Evolutionary conservation across 2,888 invertebrate species (phyloP).

Genomic region (Sphaerophoria taeniata): DNA sequence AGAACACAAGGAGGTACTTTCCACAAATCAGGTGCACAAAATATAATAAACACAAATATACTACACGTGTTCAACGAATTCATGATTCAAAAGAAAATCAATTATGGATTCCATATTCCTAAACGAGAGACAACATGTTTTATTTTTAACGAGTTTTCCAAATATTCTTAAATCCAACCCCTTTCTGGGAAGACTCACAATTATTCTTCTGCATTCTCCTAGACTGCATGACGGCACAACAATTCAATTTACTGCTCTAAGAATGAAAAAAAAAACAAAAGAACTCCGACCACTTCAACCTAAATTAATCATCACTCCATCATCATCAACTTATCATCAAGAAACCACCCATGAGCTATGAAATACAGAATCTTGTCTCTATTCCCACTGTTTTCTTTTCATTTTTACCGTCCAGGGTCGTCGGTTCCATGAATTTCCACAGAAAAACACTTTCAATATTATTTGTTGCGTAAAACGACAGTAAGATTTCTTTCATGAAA

Average conservation of each 20-base stretch:
- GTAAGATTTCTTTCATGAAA: conserved; percentile 22
- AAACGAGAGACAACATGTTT: no score
- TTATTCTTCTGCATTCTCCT: not conserved
- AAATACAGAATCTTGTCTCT: conserved; percentile 8
- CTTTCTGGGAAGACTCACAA: not conserved
- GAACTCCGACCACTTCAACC: conserved; percentile 18
- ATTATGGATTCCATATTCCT: no score
- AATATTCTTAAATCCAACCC: not conserved
- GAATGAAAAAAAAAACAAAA: not conserved
- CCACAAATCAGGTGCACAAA: no score
- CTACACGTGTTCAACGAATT: no score
- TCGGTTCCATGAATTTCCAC: conserved; percentile 13
- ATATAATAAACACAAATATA: no score
- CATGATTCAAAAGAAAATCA: no score
- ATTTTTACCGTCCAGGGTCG: not conserved
- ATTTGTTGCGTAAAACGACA: conserved; percentile 19
- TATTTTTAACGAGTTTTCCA: not conserved
- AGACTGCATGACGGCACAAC: conserved; percentile 26
- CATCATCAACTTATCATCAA: conserved; percentile 15
- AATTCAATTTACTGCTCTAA: not conserved
- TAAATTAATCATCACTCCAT: conserved; percentile 34
- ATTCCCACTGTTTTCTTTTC: conserved; percentile 1
- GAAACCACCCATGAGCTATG: conserved; percentile 4
- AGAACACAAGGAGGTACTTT: no score
- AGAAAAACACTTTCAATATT: conserved; percentile 28